These are phyloP conservation scores for Trichosurus vulpecula DNA, from an alignment of 2,797 vertebrate species.

Conservation along the genomic window DNA sequence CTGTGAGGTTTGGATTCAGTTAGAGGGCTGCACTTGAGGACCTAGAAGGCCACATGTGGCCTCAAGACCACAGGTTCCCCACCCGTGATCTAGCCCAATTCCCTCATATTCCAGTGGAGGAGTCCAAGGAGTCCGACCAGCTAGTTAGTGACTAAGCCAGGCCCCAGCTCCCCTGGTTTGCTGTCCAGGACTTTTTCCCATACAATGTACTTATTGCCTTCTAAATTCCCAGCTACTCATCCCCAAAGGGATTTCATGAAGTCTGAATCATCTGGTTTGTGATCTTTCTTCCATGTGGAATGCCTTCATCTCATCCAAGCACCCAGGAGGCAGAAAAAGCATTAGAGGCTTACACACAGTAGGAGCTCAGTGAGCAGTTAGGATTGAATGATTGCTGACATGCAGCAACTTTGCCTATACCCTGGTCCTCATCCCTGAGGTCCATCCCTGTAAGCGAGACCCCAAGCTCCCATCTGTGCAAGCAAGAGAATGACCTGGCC, in stretches of 20 bases:
- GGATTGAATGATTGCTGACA: not conserved
- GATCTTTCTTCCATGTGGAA: not conserved
- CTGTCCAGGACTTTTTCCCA: not conserved
- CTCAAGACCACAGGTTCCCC: too few relatives aligned
- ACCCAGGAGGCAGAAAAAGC: not conserved
- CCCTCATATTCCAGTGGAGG: not conserved
- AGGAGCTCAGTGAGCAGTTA: not conserved
- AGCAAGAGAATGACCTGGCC: not conserved
- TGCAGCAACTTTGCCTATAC: not conserved
- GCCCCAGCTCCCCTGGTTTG: not conserved
- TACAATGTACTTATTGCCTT: not conserved
- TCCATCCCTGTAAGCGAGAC: not conserved
- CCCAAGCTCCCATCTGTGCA: not conserved
- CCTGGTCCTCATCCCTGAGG: not conserved
- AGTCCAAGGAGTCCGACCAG: not conserved
- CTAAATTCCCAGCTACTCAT: not conserved
- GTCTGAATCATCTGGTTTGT: not conserved
- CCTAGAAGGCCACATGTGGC: too few relatives aligned
- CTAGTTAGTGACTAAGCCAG: not conserved
- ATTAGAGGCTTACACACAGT: not conserved
- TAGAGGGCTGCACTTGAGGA: too few relatives aligned
- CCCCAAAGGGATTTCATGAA: not conserved
- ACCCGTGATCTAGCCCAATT: not conserved
- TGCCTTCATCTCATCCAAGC: not conserved
- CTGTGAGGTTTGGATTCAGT: too few relatives aligned